Percentiles rank a stretch among this genome's conserved stretches.
These are phyloP conservation scores for Aythya baeri DNA, from an alignment of 2,113 vertebrate genomes.

Conservation along the genomic window DNA sequence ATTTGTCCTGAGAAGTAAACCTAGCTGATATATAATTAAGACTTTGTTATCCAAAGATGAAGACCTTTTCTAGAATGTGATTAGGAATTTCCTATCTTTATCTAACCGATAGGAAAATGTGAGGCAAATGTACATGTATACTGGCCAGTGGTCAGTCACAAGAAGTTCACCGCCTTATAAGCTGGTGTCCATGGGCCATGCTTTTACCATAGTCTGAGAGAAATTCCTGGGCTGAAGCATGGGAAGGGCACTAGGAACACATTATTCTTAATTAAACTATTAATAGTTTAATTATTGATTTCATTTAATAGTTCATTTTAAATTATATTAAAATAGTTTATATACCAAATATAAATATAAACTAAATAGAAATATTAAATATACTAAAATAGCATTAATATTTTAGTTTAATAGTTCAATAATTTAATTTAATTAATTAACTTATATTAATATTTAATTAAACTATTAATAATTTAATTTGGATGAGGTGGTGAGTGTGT, in stretches of 20 bases:
- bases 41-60: neutral
- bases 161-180: neutral
- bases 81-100: neutral
- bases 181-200: rapidly evolving
- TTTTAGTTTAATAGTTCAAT: too few species aligned
- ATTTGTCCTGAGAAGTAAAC: neutral
- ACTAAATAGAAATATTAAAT: too few species aligned
- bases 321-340: too few species aligned
- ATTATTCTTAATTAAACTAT: neutral
- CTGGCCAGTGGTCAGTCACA: neutral
- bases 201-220: neutral
- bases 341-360: too few species aligned
- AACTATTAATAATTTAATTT: neutral
- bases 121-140: neutral
- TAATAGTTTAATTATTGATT: neutral
- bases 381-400: too few species aligned
- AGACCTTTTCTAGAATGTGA: neutral
- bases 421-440: too few species aligned
- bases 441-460: neutral
- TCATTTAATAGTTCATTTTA: too few species aligned
- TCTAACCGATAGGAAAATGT: neutral
- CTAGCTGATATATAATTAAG: neutral
- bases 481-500: neutral
- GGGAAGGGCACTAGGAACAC: neutral
- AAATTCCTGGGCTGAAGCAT: neutral